These are phyloP conservation scores for Tautogolabrus adspersus DNA, from an alignment of 2,113 vertebrate genomes.

Conservation along the genomic window DNA sequence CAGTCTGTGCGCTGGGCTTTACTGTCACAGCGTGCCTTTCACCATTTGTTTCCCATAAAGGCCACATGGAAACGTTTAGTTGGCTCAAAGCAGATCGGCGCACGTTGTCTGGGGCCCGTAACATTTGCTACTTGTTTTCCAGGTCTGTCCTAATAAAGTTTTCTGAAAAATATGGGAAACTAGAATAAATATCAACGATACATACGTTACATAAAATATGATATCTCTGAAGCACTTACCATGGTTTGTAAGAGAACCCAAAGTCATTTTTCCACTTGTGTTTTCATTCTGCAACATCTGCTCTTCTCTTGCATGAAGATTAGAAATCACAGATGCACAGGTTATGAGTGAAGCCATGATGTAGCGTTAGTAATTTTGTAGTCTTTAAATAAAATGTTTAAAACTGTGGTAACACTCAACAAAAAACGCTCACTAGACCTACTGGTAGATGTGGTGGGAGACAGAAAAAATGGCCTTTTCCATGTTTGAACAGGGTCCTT, in stretches of 20 bases:
- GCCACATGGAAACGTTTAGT: slow-evolving; percentile 93
- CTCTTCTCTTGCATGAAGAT: slow-evolving; percentile 36
- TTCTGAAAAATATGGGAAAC: slow-evolving; percentile 49
- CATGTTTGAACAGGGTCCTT: slow-evolving; percentile 51
- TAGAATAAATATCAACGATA: slow-evolving; percentile 39
- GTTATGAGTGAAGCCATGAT: slow-evolving; percentile 60
- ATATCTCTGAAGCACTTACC: slow-evolving; percentile 42
- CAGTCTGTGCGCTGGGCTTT: slow-evolving; percentile 79
- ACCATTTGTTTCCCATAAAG: slow-evolving; percentile 92
- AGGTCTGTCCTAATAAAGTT: slow-evolving; percentile 71
- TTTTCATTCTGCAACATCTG: slow-evolving; percentile 63
- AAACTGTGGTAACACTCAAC: slow-evolving; percentile 60
- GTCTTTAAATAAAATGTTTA: slow-evolving; percentile 41
- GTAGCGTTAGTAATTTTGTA: slow-evolving; percentile 9
- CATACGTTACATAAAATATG: slow-evolving; percentile 55
- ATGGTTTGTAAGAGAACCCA: slow-evolving; percentile 32
- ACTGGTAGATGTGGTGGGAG: background rate
- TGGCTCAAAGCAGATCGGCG: slow-evolving; percentile 83
- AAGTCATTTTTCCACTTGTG: slow-evolving; percentile 13
- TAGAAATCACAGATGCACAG: slow-evolving; percentile 49
- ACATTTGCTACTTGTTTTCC: slow-evolving; percentile 84
- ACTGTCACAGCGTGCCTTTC: slow-evolving; percentile 85
- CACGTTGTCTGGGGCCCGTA: slow-evolving; percentile 68
- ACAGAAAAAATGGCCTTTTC: slow-evolving; percentile 14
- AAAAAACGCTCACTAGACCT: slow-evolving; percentile 31